These are phyloP conservation scores for Rafetus swinhoei DNA, from an alignment of 2,113 vertebrate species.

Conservation along the genomic window DNA sequence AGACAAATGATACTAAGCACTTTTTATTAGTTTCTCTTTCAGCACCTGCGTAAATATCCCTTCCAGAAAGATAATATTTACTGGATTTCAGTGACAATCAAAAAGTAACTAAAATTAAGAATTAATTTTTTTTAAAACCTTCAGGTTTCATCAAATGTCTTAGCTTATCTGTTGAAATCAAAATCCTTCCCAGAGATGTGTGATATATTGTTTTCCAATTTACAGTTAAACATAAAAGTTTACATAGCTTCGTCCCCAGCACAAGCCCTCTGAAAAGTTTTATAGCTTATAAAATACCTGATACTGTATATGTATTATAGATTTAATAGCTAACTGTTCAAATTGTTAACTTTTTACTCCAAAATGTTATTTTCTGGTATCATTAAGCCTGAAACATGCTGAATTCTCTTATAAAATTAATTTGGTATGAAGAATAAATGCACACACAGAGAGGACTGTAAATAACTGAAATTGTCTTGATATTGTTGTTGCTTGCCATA, in stretches of 20 bases:
- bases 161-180: background rate
- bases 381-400: background rate
- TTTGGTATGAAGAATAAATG: accelerated
- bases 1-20: background rate
- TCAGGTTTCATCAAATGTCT: background rate
- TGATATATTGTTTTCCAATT: background rate
- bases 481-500: background rate
- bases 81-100: background rate
- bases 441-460: accelerated
- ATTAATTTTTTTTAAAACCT: background rate
- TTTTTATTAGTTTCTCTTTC: background rate
- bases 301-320: background rate
- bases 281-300: background rate
- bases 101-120: background rate
- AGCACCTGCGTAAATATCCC: background rate
- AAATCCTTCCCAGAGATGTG: background rate
- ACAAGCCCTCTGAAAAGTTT: background rate
- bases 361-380: background rate
- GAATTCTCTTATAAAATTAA: background rate
- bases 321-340: background rate
- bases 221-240: background rate
- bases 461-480: background rate
- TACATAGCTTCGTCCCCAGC: background rate
- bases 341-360: background rate
- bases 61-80: background rate